Base-by-base conservation (phyloP, 2,113 vertebrate genomes). In the Gallinago paraguaiae region DNA sequence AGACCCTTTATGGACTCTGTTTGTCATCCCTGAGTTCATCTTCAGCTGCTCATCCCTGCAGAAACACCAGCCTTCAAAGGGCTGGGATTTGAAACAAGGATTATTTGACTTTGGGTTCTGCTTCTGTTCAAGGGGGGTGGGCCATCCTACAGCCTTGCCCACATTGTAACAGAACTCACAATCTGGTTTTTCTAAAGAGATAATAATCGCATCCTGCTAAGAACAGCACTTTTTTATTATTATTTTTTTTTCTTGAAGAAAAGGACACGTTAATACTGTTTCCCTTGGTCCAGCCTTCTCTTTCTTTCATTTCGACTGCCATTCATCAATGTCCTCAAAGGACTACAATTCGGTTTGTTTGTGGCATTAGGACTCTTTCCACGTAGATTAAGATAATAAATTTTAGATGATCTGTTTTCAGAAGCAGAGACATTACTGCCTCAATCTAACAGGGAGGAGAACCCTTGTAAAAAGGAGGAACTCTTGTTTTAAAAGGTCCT, bases 321-420 rank as follows among this genome's bases (percentile, higher is more conserved):
- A 53, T 94, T 95, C 70, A 41, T 82, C 83, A 82, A 57, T 30
- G n/a, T 90, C 69, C 67, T 92, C 18, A 11, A 85, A 89, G 51
- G 59, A 77, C 48, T 78, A 46, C 70, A 82, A 64, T 54, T 91
- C 61, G 46, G 75, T 79, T 95, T 76, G 67, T 83, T 94, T 96
- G 70, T 86, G 56, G 76, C 82, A 82, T 86, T 82, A 72, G 71
- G 75, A 77, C 69, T 91, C 84, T 67, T 82, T 92, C 82, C 86
- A 83, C 14, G 17, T 43, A 94, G 87, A 95, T 80, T 63, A 82
- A 10, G 57, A 57, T 68, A 95, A 96, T 96, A 96, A 97, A 94
- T 95, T 97, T 96, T 90, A 90, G 78, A 96, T 69, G 8, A 84
- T 95, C 78, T 95, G 57, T 86, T 95, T 95, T 93, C 89, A 94